Base-by-base conservation (phyloP, 1,140 invertebrate genomes). In the Periplaneta americana region DNA sequence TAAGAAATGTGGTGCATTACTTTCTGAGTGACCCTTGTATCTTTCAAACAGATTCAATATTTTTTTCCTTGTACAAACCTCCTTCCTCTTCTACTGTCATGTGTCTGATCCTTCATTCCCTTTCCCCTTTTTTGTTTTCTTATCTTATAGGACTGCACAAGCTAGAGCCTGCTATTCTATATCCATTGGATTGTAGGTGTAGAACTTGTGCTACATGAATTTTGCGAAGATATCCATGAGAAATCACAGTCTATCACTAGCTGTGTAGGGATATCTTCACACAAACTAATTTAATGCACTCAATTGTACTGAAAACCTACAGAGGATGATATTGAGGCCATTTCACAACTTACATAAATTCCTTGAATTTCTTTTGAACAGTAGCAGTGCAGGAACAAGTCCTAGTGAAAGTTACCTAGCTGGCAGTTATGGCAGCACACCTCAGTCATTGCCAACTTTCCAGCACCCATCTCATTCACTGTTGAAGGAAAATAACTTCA, bases 401-500 rank as follows among this genome's bases (percentile, higher is more conserved):
- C 94, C 94, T 37, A 93, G 91, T 82, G 91, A 93, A 85, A 88
- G 89, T 74, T 88, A 87, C 78, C 85, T 92, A 8, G 91, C 94
- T 57, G 85, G 86, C 78, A 95, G 93, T 32, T 94, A 91, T 84
- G 94, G 94, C 31, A 93, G 93, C 84, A 92, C 93, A 74, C 94
- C 94, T 4, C 93, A 96, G 86, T 94, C 96, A 75, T 90, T 98
- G 86, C 97, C 97, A 28, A 91, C 92, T 34, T 98, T 99, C 91
- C 97, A 98, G 87, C 98, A 99, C 91, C 98, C 98, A 37, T 98
- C 97, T 86, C 97, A 99, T 89, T 92, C 96, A 34, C 90, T 99
- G 83, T 92, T 99, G n/a, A 95, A 98, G 85, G 97, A 99, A 88
- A 99, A 99, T 88, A 96, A 97, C 85, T 99, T 99, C 89, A 98